Conservation (phyloP, 2,888 invertebrate species). For the Tribolium freemani region DNA sequence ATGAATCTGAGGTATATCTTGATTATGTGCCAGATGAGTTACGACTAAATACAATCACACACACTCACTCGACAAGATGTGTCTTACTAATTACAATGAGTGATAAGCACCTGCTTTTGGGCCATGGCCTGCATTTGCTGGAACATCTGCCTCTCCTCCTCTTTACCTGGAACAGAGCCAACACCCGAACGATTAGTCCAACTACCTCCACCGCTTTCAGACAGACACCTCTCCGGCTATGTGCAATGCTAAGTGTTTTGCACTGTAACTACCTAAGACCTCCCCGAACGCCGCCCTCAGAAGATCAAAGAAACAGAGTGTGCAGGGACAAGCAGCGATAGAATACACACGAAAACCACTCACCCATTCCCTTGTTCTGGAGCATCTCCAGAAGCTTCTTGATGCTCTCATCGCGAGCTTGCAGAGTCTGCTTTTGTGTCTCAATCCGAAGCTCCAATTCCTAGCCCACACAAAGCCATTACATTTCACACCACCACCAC, state of each 20-base stretch:
- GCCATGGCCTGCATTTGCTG: constrained; percentile 98
- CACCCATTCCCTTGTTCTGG: constrained; percentile 96
- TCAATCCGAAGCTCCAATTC: constrained; percentile 97
- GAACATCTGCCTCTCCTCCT: constrained; percentile 96
- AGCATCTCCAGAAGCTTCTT: constrained; percentile 99
- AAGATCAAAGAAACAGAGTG: constrained; percentile 40
- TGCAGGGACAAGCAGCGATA: constrained; percentile 53
- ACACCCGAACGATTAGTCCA: constrained; percentile 64
- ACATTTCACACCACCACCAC: constrained; percentile 69
- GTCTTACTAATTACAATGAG: constrained; percentile 47
- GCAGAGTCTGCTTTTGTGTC: constrained; percentile 97
- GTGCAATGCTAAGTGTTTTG: constrained; percentile 46
- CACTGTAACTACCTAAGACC: constrained; percentile 63
- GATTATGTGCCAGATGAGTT: constrained; percentile 62
- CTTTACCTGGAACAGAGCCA: constrained; percentile 85
- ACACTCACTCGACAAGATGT: constrained; percentile 53
- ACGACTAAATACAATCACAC: constrained; percentile 56
- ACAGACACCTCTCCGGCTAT: constrained; percentile 54
- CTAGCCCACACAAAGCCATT: constrained; percentile 68
- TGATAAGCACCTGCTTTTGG: constrained; percentile 89
- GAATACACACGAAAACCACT: constrained; percentile 64
- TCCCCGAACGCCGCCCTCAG: constrained; percentile 56
- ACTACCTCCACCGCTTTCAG: constrained; percentile 50
- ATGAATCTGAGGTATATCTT: constrained; percentile 50
- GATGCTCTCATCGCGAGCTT: constrained; percentile 97